These are phyloP conservation scores for Bradysia coprophila DNA, from an alignment of 1,140 invertebrate species.

Conservation along the genomic window DNA sequence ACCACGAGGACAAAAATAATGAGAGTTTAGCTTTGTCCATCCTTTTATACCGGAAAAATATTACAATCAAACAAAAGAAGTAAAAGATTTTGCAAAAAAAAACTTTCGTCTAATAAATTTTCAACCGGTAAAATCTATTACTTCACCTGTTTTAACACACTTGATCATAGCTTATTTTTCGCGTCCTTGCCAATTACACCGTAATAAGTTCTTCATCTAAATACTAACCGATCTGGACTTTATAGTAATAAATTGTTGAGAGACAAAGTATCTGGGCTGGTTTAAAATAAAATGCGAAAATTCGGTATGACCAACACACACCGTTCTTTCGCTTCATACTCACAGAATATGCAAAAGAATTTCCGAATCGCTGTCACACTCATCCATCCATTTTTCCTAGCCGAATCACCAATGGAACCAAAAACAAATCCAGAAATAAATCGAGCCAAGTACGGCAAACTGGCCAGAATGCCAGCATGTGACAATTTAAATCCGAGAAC, in stretches of 20 bases:
- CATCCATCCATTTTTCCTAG: slow-evolving; percentile 34
- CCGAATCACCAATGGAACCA: slow-evolving; percentile 41
- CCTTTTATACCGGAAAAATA: too few relatives aligned
- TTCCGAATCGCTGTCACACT: slow-evolving; percentile 42
- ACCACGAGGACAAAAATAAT: too few relatives aligned
- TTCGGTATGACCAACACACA: background rate
- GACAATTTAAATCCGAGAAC: slow-evolving; percentile 70
- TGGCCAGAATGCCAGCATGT: slow-evolving; percentile 46
- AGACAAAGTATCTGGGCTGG: background rate
- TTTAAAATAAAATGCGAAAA: background rate
- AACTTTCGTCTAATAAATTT: too few relatives aligned
- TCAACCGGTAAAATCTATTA: too few relatives aligned
- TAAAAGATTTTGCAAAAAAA: too few relatives aligned
- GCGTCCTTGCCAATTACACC: too few relatives aligned
- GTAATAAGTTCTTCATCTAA: too few relatives aligned
- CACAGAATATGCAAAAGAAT: slow-evolving; percentile 49
- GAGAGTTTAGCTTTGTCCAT: too few relatives aligned
- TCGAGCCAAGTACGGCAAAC: slow-evolving; percentile 45
- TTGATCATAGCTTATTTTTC: too few relatives aligned
- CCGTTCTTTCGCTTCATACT: slow-evolving; percentile 14
- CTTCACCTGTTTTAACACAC: too few relatives aligned
- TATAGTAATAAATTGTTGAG: background rate
- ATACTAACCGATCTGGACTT: background rate
- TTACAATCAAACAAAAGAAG: too few relatives aligned
- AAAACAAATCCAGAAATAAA: slow-evolving; percentile 42